Conservation (phyloP, 2,888 invertebrate genomes). For the Harpalus rufipes region DNA sequence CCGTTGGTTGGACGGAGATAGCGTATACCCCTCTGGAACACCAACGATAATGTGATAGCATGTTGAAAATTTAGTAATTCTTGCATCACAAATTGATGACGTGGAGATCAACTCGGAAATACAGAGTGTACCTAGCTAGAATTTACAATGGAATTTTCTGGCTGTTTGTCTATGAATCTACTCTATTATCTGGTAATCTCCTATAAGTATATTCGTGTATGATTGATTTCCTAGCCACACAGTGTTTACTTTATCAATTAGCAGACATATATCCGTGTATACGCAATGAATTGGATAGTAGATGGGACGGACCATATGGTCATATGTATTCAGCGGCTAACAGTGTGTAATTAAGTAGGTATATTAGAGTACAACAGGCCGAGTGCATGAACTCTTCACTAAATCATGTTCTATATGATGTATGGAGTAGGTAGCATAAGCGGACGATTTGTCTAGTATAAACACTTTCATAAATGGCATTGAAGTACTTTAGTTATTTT, state of each 20-base stretch:
- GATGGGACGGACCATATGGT: not conserved
- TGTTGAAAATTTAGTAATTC: too few species aligned
- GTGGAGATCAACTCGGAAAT: too few species aligned
- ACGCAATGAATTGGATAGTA: not conserved
- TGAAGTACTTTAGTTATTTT: too few species aligned
- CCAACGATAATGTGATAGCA: too few species aligned
- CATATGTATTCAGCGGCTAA: not conserved
- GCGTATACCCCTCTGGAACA: too few species aligned
- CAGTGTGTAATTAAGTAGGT: slow-evolving; percentile 1
- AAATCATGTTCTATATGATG: not conserved
- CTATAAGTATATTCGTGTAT: not conserved
- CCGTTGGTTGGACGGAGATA: too few species aligned
- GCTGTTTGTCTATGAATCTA: not conserved
- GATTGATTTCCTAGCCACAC: slow-evolving; percentile 7
- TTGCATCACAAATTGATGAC: too few species aligned
- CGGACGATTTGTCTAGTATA: not conserved
- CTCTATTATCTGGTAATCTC: too few species aligned
- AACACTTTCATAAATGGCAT: too few species aligned
- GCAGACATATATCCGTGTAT: slow-evolving; percentile 4
- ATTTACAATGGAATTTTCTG: not conserved
- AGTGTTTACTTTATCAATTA: slow-evolving; percentile 19
- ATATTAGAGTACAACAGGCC: not conserved
- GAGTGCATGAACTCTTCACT: slow-evolving; percentile 6
- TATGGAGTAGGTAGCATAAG: not conserved
- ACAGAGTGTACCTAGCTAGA: too few species aligned